Percentiles rank a stretch among this genome's conserved stretches.
Evolutionary conservation across 2,797 vertebrate species (phyloP).

Genomic region (Catamblyrhynchus diadema): DNA sequence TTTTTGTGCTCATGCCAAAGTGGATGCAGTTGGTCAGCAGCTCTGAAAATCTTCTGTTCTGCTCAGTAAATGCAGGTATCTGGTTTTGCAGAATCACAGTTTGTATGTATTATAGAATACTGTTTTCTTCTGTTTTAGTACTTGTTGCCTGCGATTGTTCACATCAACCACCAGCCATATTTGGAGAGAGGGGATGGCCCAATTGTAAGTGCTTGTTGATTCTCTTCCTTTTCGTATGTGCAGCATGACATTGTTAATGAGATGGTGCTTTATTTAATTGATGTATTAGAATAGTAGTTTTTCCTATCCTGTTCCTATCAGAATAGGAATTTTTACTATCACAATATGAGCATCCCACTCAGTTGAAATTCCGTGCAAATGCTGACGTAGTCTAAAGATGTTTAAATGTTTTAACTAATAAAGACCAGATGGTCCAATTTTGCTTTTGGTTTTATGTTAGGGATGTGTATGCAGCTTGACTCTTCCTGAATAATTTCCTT

Average conservation of each 20-base stretch:
- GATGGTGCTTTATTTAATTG: neutral
- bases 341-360: neutral
- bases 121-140: slow-evolving; percentile 77
- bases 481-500: neutral
- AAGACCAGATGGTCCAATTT: neutral
- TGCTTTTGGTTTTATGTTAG: neutral
- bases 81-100: neutral
- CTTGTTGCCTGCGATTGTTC: slow-evolving; percentile 94
- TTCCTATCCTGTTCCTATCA: neutral
- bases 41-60: neutral
- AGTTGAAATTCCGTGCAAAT: neutral
- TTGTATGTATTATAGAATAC: neutral
- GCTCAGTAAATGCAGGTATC: neutral
- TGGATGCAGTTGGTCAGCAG: neutral
- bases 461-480: neutral
- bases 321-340: neutral
- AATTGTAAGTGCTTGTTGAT: slow-evolving; percentile 84
- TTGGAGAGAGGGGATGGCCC: slow-evolving; percentile 97
- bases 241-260: neutral
- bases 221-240: neutral
- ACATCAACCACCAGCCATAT: slow-evolving; percentile 98
- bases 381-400: neutral
- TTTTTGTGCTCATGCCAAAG: neutral
- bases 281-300: neutral
- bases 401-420: neutral